phyloP scores from a whole-genome alignment of 2,113 vertebrate species.

The Apistogramma diplotaenia region DNA sequence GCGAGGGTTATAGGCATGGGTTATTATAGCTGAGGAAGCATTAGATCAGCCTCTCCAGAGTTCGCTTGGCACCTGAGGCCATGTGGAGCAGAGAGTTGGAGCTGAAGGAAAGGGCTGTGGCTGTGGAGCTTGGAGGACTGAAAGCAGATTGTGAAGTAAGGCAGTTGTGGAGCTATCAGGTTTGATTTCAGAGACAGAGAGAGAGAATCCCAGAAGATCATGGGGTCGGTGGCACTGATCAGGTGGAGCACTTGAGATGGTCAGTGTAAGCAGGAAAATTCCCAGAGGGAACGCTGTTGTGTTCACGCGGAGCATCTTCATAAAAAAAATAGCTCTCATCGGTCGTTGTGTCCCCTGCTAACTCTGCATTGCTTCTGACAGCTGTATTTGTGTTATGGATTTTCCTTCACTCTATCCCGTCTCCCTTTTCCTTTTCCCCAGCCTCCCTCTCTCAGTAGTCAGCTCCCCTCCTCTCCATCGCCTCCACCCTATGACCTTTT shows the following conservation, averaged over 20 bases:
- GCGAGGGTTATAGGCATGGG: slow-evolving; percentile 42
- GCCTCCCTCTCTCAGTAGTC: slow-evolving; percentile 59
- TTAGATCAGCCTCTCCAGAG: slow-evolving; percentile 71
- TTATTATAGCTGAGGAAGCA: slow-evolving; percentile 66
- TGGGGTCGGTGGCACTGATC: slow-evolving; percentile 25
- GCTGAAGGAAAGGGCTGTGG: slow-evolving; percentile 23
- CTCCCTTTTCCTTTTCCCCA: slow-evolving; percentile 46
- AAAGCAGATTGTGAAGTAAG: slow-evolving; percentile 30
- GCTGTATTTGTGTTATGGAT: slow-evolving; percentile 85
- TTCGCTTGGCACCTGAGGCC: slow-evolving; percentile 64
- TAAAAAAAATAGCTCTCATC: slow-evolving; percentile 38
- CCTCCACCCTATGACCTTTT: slow-evolving; percentile 68
- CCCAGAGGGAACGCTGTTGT: slow-evolving; percentile 27
- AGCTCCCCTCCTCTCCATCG: slow-evolving; percentile 50
- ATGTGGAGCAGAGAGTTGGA: slow-evolving; percentile 30
- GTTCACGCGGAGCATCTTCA: slow-evolving; percentile 48
- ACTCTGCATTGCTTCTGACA: slow-evolving; percentile 75
- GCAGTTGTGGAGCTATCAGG: slow-evolving; percentile 13
- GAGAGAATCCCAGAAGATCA: slow-evolving; percentile 21
- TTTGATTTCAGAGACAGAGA: slow-evolving; percentile 15
- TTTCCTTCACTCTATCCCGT: slow-evolving; percentile 76
- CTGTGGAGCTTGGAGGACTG: slow-evolving; percentile 20
- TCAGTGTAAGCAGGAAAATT: slow-evolving; percentile 13
- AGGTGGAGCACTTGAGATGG: slow-evolving; percentile 22
- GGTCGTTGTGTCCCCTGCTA: slow-evolving; percentile 68